Conservation (phyloP, 2,888 invertebrate species). For the Deladenus siricidicola region DNA sequence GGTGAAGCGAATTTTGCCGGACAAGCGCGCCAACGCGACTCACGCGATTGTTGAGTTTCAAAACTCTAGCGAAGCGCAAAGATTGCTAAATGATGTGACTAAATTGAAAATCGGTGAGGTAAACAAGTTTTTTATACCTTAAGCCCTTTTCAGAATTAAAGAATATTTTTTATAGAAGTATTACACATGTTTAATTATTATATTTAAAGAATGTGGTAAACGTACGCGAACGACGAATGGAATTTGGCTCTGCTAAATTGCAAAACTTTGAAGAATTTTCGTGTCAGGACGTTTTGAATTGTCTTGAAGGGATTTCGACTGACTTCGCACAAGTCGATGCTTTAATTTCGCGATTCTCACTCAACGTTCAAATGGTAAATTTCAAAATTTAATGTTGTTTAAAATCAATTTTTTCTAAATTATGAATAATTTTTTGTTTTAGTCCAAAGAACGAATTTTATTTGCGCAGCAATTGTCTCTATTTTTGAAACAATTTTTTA, state of each 20-base stretch:
- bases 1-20: constrained; percentile 17
- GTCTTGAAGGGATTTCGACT: not conserved
- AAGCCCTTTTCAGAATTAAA: not conserved
- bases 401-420: not conserved
- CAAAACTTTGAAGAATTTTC: not conserved
- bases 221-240: constrained; percentile 16
- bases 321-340: not conserved
- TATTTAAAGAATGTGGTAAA: constrained; percentile 13
- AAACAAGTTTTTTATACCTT: not conserved
- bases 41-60: constrained; percentile 22
- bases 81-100: constrained; percentile 5
- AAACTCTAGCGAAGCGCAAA: constrained; percentile 9
- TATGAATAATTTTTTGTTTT: constrained; percentile 6
- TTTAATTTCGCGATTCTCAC: constrained; percentile 1
- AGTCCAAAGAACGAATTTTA: constrained; percentile 12
- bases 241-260: constrained; percentile 3
- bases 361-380: not conserved
- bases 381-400: not conserved
- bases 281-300: not conserved
- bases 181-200: not conserved
- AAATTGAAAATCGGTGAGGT: constrained; percentile 21
- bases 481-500: constrained; percentile 19
- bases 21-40: constrained; percentile 9
- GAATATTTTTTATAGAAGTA: not conserved
- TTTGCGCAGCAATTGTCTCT: constrained; percentile 7